These are phyloP conservation scores for Sarcophaga peregrina DNA, from an alignment of 1,140 invertebrate genomes.

Conservation along the genomic window DNA sequence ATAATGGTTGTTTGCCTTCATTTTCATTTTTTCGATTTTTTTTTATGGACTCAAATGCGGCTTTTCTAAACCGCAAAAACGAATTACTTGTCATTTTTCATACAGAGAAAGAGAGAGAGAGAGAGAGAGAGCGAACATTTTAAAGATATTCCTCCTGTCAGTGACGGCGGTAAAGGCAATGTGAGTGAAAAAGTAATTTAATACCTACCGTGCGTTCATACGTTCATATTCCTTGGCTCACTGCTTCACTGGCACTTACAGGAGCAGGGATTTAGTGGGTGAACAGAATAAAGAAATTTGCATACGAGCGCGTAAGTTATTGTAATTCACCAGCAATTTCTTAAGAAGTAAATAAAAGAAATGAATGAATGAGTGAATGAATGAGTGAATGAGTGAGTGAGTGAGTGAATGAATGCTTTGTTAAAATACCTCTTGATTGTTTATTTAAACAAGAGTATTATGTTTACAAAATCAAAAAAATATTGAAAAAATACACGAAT, in stretches of 20 bases:
- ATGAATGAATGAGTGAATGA: background rate
- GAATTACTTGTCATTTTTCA: constrained; percentile 32
- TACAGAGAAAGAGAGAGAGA: background rate
- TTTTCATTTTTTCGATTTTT: background rate
- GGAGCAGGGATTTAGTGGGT: background rate
- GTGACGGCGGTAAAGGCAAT: constrained; percentile 7
- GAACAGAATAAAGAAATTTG: background rate
- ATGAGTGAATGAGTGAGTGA: too few relatives aligned
- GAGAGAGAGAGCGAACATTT: too few relatives aligned
- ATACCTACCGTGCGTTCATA: too few relatives aligned
- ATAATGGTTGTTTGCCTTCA: background rate
- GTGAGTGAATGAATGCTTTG: background rate
- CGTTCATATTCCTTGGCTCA: too few relatives aligned
- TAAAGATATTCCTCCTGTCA: background rate
- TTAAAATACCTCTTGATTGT: constrained; percentile 38
- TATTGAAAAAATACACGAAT: background rate
- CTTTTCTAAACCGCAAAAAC: constrained; percentile 34
- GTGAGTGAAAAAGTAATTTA: background rate
- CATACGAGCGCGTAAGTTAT: background rate
- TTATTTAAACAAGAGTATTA: constrained; percentile 29
- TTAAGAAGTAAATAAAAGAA: background rate
- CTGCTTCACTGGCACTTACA: background rate
- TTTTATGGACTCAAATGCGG: background rate
- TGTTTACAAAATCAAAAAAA: constrained; percentile 7
- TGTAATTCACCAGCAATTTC: constrained; percentile 5